Conservation (phyloP, 2,888 invertebrate species). For the Drosophila demipolita region DNA sequence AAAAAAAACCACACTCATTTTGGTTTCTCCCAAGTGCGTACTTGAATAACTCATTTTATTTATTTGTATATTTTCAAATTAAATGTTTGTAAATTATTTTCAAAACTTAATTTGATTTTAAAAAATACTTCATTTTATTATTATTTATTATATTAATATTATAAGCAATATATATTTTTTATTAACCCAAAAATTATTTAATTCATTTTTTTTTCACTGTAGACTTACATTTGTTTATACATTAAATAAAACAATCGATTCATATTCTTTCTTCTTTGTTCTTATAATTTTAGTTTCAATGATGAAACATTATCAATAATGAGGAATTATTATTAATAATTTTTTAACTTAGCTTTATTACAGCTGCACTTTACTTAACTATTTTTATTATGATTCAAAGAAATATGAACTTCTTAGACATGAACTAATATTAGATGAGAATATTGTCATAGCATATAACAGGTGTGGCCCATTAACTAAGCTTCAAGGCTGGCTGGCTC, state of each 20-base stretch:
- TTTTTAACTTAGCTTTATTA: too few relatives aligned
- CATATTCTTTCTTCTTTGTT: too few relatives aligned
- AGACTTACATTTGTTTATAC: neutral
- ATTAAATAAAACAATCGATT: too few relatives aligned
- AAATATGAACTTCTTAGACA: too few relatives aligned
- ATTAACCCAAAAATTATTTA: neutral
- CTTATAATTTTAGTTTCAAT: too few relatives aligned
- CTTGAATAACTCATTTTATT: neutral
- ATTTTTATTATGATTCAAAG: too few relatives aligned
- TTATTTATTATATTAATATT: neutral
- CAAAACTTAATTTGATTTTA: neutral
- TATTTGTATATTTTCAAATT: neutral
- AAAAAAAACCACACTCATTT: constrained; percentile 16
- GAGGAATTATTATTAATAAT: too few relatives aligned
- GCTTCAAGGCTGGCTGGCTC: neutral
- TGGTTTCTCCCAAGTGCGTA: neutral
- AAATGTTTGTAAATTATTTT: neutral
- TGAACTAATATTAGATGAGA: too few relatives aligned
- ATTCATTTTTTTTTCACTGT: neutral
- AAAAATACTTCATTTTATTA: neutral
- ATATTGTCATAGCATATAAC: neutral
- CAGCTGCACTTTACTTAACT: too few relatives aligned
- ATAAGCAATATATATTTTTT: too few relatives aligned
- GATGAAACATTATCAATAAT: too few relatives aligned
- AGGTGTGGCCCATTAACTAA: neutral